Percentiles rank a stretch among this genome's conserved stretches.
phyloP scores from a whole-genome alignment of 2,113 vertebrate genomes.

The Acanthochromis polyacanthus region DNA sequence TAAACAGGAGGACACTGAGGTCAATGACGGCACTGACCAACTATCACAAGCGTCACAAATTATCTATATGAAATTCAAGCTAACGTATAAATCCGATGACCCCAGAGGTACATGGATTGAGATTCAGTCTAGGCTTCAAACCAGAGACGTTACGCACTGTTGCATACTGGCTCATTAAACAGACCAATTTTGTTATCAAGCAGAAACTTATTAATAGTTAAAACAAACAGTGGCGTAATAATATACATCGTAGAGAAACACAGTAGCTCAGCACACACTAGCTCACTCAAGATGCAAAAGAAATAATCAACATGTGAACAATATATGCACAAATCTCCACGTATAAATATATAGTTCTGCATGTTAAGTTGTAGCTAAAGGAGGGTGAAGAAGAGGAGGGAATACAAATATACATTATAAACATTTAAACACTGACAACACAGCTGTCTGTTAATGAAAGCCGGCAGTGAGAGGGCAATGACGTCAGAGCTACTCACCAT shows the following conservation, averaged over 20 bases:
- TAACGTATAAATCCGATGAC: not conserved
- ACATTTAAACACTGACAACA: not conserved
- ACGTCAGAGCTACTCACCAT: slow-evolving; percentile 89
- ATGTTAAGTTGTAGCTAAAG: not conserved
- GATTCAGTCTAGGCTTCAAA: not conserved
- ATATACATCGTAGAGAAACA: not conserved
- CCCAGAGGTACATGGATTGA: slow-evolving; percentile 1
- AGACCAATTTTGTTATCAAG: not conserved
- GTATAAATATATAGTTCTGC: not conserved
- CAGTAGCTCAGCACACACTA: not conserved
- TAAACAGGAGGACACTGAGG: slow-evolving; percentile 10
- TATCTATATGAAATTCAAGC: slow-evolving; percentile 5
- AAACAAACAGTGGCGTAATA: not conserved
- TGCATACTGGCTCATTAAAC: slow-evolving; percentile 7
- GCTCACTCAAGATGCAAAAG: not conserved
- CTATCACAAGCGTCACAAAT: slow-evolving; percentile 16
- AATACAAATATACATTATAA: not conserved
- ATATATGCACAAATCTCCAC: not conserved
- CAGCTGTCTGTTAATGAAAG: not conserved
- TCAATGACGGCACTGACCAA: slow-evolving; percentile 8
- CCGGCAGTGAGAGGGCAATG: slow-evolving; percentile 4
- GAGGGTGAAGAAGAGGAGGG: not conserved
- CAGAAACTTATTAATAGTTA: not conserved
- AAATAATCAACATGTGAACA: not conserved
- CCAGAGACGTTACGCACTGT: not conserved